Evolutionary conservation across 1,140 invertebrate genomes (phyloP), one percentile per base, ranked within the genome.

Genomic region (Drosophila sucinea): DNA sequence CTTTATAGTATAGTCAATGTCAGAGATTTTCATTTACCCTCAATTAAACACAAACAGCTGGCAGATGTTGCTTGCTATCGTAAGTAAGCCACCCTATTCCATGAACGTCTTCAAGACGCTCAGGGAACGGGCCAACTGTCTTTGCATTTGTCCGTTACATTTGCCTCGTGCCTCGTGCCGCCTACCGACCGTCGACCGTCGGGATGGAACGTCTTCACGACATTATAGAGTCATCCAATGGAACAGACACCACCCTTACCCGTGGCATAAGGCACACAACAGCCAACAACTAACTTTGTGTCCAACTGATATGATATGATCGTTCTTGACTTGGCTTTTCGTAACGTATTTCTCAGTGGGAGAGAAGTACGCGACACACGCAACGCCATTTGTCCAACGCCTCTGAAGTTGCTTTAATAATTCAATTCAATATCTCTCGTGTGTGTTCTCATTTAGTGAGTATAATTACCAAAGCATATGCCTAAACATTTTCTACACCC

Each of bases 31-130:
- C 60, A 30, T 35, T 63, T 30, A n/a, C 73, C 6, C 10, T 55
- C 76, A 67, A 79, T 73, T 82, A 64, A 60, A 40, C 66, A 66
- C 41, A 23, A 66, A 55, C 79, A 86, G 72, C 82, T 87, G 82
- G 71, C 82, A 77, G 67, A 68, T 83, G 70, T 38, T 67, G 30
- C 32, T 61, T 29, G 60, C 70, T 74, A 77, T 55, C 57, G 40
- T 66, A 56, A 63, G 67, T 74, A 75, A 83, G 77, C 69, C 84
- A 89, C 80, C 84, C 83, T 74, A 73, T 69, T 70, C 10, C 40
- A 40, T 60, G 38, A 71, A 51, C 84, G 84, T 87, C 84, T 87
- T 89, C n/a, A 87, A 87, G 84, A 87, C 84, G 84, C 84, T 87
- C 70, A 89, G 84, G 84, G 84, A 87, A 87, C 23, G 44, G 4